These are phyloP conservation scores for Geophilus truncorum DNA, from an alignment of 2,888 invertebrate genomes.

Conservation along the genomic window DNA sequence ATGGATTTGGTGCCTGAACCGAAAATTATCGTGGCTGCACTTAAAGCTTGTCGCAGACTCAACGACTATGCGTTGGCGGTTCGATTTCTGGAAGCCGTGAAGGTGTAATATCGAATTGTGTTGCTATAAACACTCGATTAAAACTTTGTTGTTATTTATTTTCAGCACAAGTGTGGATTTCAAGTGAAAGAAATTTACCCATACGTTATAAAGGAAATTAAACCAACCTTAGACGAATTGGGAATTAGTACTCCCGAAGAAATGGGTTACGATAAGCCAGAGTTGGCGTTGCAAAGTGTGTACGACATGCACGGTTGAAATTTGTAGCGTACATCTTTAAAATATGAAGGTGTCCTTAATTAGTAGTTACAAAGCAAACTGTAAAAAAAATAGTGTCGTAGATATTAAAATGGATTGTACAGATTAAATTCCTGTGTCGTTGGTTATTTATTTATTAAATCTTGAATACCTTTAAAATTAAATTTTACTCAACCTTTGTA, in stretches of 20 bases:
- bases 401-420: background rate
- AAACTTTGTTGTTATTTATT: conserved; percentile 11
- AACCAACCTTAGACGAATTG: conserved; percentile 85
- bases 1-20: conserved; percentile 93
- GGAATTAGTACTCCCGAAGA: conserved; percentile 93
- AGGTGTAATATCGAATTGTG: conserved; percentile 48
- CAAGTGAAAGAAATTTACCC: conserved; percentile 74
- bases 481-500: too few relatives aligned
- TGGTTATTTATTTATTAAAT: too few relatives aligned
- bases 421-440: background rate
- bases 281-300: conserved; percentile 74
- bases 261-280: conserved; percentile 94
- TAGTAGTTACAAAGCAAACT: background rate
- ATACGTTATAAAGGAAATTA: conserved; percentile 81
- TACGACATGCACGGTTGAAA: conserved; percentile 55
- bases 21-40: conserved; percentile 73
- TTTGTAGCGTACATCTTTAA: background rate
- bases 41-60: conserved; percentile 84
- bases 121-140: background rate
- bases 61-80: conserved; percentile 92
- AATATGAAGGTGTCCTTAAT: background rate
- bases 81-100: conserved; percentile 86
- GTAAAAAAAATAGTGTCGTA: background rate
- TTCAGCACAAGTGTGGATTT: conserved; percentile 69
- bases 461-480: too few relatives aligned